phyloP scores from a whole-genome alignment of 2,888 invertebrate species.

The Drosophila formosana region DNA sequence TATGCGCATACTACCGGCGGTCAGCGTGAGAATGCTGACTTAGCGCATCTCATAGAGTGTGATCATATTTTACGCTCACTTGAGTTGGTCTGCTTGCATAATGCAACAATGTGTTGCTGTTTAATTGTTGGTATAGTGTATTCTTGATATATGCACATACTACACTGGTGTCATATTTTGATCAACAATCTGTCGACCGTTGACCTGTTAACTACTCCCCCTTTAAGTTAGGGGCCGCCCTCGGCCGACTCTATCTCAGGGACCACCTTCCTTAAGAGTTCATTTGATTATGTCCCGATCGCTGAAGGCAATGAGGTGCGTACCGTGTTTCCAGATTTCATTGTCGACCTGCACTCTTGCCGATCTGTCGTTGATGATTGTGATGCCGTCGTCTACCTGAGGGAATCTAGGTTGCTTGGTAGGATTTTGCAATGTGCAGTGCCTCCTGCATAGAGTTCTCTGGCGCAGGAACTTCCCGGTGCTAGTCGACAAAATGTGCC shows the following conservation, averaged over 20 bases:
- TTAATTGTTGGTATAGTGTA: too few relatives aligned
- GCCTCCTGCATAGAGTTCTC: conserved; percentile 14
- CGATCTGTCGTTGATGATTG: conserved; percentile 5
- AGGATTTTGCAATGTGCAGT: neutral
- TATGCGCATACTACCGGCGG: too few relatives aligned
- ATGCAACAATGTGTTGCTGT: too few relatives aligned
- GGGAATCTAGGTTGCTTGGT: conserved; percentile 1
- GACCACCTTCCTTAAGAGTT: neutral
- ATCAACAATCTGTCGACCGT: too few relatives aligned
- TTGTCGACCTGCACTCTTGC: neutral
- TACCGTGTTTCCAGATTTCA: neutral
- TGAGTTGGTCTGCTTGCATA: too few relatives aligned
- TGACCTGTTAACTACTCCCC: too few relatives aligned
- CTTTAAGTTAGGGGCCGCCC: too few relatives aligned
- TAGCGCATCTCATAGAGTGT: too few relatives aligned
- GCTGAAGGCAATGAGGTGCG: neutral
- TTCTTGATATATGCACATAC: too few relatives aligned
- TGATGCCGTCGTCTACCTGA: neutral
- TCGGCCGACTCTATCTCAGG: neutral
- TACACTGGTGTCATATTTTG: too few relatives aligned
- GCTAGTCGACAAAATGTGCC: conserved; percentile 15
- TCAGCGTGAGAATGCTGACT: too few relatives aligned
- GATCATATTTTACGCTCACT: too few relatives aligned
- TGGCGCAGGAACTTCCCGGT: conserved; percentile 8
- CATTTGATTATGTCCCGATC: neutral